Evolutionary conservation across 1,140 invertebrate species (phyloP).

Genomic region (Geopemphigus sp.): DNA sequence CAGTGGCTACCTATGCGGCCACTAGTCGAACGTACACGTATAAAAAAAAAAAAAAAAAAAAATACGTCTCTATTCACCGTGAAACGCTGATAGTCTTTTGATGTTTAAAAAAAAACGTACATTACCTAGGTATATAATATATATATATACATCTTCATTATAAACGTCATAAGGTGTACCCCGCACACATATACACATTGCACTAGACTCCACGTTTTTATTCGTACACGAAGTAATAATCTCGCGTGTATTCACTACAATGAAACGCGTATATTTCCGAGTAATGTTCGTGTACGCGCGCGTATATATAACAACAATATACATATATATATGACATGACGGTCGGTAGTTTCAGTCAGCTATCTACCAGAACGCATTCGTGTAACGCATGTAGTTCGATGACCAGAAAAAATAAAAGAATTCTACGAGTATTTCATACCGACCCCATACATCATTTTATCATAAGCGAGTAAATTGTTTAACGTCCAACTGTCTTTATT

Average conservation of each 20-base stretch:
- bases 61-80: too few species aligned
- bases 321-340: constrained; percentile 12
- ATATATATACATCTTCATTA: constrained; percentile 28
- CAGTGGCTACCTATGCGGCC: too few species aligned
- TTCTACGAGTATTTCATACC: not conserved
- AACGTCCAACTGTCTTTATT: constrained; percentile 7
- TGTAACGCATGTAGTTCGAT: constrained; percentile 32
- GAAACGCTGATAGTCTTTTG: constrained; percentile 43
- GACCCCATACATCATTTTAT: constrained; percentile 18
- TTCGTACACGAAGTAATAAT: constrained; percentile 40
- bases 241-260: not conserved
- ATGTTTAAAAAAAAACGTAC: not conserved
- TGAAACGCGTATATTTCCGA: constrained; percentile 24
- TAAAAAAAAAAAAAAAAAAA: too few species aligned
- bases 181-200: too few species aligned
- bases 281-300: constrained; percentile 29
- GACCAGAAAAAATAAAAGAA: constrained; percentile 27
- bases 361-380: constrained; percentile 3
- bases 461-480: not conserved
- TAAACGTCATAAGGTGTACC: not conserved
- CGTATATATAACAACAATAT: not conserved
- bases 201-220: constrained; percentile 2
- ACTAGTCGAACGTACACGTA: too few species aligned
- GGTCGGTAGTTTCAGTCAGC: constrained; percentile 23
- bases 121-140: not conserved